Conservation (phyloP, 2,113 vertebrate genomes). For the Atractosteus spatula region DNA sequence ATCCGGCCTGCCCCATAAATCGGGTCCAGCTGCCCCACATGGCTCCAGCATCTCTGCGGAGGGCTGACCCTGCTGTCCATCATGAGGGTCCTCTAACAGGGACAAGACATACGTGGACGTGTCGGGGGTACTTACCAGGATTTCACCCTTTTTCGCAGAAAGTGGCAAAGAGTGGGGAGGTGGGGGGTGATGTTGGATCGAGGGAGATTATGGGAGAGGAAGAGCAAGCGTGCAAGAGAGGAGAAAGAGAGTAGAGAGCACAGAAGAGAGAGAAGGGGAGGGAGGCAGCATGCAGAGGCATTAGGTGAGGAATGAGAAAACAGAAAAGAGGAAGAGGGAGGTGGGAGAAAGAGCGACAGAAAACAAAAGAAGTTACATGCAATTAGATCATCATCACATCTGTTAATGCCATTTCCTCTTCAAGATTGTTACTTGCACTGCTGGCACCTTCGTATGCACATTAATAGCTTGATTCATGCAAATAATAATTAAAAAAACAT, state of each 20-base stretch:
- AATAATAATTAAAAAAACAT: constrained; percentile 33
- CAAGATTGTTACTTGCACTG: constrained; percentile 50
- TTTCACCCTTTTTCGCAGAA: constrained; percentile 80
- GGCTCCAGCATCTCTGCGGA: constrained; percentile 53
- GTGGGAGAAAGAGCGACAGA: not conserved
- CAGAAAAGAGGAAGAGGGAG: not conserved
- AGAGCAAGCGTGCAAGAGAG: constrained; percentile 24
- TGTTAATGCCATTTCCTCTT: constrained; percentile 57
- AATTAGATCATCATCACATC: constrained; percentile 80
- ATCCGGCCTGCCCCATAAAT: too few relatives aligned
- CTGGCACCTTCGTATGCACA: constrained; percentile 44
- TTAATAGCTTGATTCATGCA: constrained; percentile 54
- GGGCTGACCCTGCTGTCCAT: constrained; percentile 58
- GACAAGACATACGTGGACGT: constrained; percentile 33
- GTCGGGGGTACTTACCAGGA: constrained; percentile 89
- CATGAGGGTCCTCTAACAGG: constrained; percentile 45
- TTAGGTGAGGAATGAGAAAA: constrained; percentile 9
- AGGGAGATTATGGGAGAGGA: constrained; percentile 49
- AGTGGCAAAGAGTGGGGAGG: constrained; percentile 51
- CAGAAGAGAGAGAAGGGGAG: not conserved
- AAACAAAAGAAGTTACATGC: constrained; percentile 84
- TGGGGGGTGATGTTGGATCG: constrained; percentile 42
- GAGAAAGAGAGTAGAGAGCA: not conserved
- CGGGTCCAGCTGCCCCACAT: too few relatives aligned
- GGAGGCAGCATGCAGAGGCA: not conserved